Conservation (phyloP, 2,888 invertebrate species). For the Cheilosia vernalis region DNA sequence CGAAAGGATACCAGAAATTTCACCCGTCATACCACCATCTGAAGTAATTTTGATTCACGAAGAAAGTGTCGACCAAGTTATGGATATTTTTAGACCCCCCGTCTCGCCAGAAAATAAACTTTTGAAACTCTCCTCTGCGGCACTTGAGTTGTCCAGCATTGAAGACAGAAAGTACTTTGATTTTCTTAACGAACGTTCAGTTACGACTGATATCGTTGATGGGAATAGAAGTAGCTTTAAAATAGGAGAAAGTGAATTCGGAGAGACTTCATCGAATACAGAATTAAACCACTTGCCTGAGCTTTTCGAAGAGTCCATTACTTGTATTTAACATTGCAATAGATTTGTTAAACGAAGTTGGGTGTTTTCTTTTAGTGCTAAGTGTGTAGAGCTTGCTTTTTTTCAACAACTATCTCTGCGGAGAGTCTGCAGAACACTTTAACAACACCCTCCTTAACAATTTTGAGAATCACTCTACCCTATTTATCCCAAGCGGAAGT, state of each 20-base stretch:
- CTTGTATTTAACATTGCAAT: slow-evolving; percentile 43
- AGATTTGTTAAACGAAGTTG: background rate
- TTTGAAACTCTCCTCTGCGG: slow-evolving; percentile 77
- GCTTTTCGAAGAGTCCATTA: slow-evolving; percentile 76
- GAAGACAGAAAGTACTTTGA: slow-evolving; percentile 77
- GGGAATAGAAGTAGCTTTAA: slow-evolving; percentile 51
- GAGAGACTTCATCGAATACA: slow-evolving; percentile 73
- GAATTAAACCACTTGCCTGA: slow-evolving; percentile 76
- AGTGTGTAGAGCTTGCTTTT: no score
- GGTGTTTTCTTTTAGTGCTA: background rate
- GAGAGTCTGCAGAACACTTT: no score
- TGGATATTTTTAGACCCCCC: slow-evolving; percentile 71
- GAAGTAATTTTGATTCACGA: slow-evolving; percentile 38
- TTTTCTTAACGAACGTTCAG: slow-evolving; percentile 75
- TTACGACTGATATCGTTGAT: slow-evolving; percentile 49
- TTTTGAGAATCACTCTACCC: no score
- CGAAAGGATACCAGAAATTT: slow-evolving; percentile 76
- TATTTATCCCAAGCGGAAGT: no score
- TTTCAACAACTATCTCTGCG: no score
- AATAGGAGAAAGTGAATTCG: slow-evolving; percentile 61
- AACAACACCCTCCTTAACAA: no score
- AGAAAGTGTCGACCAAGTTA: slow-evolving; percentile 52
- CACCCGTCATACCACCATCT: background rate
- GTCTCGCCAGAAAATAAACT: slow-evolving; percentile 78
- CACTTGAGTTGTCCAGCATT: slow-evolving; percentile 76